Percentiles rank a stretch among this genome's conserved stretches.
These are phyloP conservation scores for Xiphorhynchus elegans DNA, from an alignment of 2,113 vertebrate genomes.

Conservation along the genomic window DNA sequence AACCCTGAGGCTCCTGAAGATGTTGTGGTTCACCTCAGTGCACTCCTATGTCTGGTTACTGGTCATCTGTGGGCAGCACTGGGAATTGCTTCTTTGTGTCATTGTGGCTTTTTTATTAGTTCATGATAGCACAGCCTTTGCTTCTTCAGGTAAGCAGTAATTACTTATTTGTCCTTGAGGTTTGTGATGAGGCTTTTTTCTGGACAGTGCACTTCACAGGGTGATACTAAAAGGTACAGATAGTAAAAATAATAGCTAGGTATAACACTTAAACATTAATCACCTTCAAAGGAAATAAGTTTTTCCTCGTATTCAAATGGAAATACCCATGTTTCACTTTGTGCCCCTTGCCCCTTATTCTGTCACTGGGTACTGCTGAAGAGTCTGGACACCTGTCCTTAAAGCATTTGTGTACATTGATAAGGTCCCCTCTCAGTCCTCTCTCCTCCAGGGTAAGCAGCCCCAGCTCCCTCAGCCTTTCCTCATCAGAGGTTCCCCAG, in stretches of 20 bases:
- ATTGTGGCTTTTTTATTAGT: neutral
- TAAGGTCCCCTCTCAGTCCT: neutral
- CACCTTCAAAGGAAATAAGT: neutral
- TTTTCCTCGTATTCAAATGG: neutral
- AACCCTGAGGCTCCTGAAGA: neutral
- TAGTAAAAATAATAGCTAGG: neutral
- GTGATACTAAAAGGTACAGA: neutral
- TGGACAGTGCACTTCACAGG: accelerated
- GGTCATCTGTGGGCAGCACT: neutral
- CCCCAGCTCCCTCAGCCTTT: neutral
- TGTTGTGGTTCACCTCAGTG: neutral
- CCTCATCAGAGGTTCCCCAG: neutral
- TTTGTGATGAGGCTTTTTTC: neutral
- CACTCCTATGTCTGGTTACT: neutral
- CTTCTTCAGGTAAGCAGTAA: neutral
- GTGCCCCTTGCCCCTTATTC: neutral
- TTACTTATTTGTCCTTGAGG: neutral
- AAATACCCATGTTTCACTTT: neutral
- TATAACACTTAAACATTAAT: accelerated
- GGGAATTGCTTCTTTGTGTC: neutral
- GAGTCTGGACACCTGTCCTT: neutral
- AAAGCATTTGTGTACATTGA: neutral
- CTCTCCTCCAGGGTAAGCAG: neutral
- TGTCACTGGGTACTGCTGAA: neutral
- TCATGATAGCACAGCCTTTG: neutral